Evolutionary conservation across 2,888 invertebrate species (phyloP), one percentile per base, ranked within the genome.

Genomic region (Xestia c-nigrum): DNA sequence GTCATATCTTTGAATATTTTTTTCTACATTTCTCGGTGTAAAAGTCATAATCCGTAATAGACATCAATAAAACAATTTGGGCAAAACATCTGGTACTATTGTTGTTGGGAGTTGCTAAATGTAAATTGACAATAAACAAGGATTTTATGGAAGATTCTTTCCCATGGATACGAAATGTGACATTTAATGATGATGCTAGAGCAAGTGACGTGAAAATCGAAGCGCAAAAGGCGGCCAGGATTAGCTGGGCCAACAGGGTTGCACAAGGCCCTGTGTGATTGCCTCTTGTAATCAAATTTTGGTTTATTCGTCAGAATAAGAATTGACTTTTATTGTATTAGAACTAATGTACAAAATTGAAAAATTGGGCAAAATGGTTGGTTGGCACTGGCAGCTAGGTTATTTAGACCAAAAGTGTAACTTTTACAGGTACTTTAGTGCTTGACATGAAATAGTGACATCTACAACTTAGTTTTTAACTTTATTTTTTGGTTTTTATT

Each of bases 41-140:
- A 19, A 24, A 50, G 40, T 38, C 24, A 55, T 82, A 72, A 72
- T 61, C 52, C 1, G 24, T 78, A 72, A 78, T 64, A 10, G 38
- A 2, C 40, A 12, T 21, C 31, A 71, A 63, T 84, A 75, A 63
- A 24, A 43, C 63, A 65, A 69, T 75, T 75, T 47, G 47, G 21
- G 21, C 46, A 12, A 72, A 84, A 76, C 84, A 84, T 84, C 84
- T 84, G 84, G 66, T 72, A 2, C 52, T 46, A 72, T 84, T 84
- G 72, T 84, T 84, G 72, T 78, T 57, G 0, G 3, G 1, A 74
- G 19, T 73, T 63, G 65, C 0, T 38, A 61, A 84, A 63, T 55
- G 61, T 67, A 65, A 71, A 82, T n/a, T 65, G 47, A 57, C 46
- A 38, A 50, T 73, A 52, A 72, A 47, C 24, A 0, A 38, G 24